Base-by-base conservation (phyloP, 2,113 vertebrate species). In the Rhynchopsitta pachyrhyncha region DNA sequence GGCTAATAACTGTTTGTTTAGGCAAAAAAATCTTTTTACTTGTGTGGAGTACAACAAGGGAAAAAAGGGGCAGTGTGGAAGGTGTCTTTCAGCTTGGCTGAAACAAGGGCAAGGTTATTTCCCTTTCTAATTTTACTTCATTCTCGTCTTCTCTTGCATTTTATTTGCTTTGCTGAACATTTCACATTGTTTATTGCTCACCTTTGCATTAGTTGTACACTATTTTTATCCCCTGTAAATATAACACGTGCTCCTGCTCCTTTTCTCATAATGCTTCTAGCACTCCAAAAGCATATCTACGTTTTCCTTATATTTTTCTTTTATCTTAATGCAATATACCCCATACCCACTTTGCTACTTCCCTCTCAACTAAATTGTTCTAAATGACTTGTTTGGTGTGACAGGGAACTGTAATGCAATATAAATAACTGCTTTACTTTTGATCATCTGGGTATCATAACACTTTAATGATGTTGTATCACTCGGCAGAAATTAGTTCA, bases 221-320 rank as follows among this genome's bases (percentile, higher is more conserved):
- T 75, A 42, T 55, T 94, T 94, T 91, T 82, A 79, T 74, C 25
- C 20, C 69, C 69, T 86, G 5, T 79, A 89, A 93, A 73, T 85
- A 66, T 52, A 94, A 25, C 27, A 42, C 57, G 39, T 25, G 47
- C 3, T 87, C 16, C 24, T 64, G 37, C 50, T 92, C 62, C 62
- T 75, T 90, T 79, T 35, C 78, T 82, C 64, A 17, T 10, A 42
- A 64, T 41, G 33, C 44, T 93, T 92, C 85, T 41, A 79, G 42
- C 17, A 53, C 29, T 82, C 31, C 6, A 3, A 87, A 92, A 85
- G 33, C 11, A 3, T 70, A 50, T 64, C 35, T 52, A 44, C 14
- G 29, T 85, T 71, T 92, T 76, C 42, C n/a, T 75, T 47, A 39
- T 9, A 17, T 67, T 88, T 92, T 74, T 53, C 18, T 52, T 42